Conservation (phyloP, 2,888 invertebrate genomes). For the Caenorhabditis panamensis region DNA sequence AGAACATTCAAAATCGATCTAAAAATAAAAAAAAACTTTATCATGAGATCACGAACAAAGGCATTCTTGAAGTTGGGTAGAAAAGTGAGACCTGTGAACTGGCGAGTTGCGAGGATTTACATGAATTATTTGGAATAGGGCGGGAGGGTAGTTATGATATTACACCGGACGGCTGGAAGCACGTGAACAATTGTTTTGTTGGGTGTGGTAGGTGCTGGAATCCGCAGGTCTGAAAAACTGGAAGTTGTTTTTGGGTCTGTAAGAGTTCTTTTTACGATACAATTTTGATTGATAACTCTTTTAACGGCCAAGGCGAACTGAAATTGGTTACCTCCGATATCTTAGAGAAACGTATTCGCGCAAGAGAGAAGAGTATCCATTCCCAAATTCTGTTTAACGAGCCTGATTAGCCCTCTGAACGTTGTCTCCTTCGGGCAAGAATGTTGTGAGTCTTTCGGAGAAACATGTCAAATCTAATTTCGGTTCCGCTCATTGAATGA, state of each 20-base stretch:
- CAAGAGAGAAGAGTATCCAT: not conserved
- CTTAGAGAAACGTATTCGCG: too few species aligned
- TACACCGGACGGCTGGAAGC: constrained; percentile 24
- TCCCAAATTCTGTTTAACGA: constrained; percentile 5
- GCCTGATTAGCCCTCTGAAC: constrained; percentile 40
- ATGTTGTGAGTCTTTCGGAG: constrained; percentile 5
- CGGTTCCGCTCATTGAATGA: constrained; percentile 33
- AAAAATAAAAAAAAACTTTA: not conserved
- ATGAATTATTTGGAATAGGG: constrained; percentile 46
- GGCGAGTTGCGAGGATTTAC: constrained; percentile 39
- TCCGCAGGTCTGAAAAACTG: constrained; percentile 20
- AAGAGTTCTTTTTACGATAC: too few species aligned
- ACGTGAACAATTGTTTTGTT: constrained; percentile 43
- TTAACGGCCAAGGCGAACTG: too few species aligned
- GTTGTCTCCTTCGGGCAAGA: not conserved
- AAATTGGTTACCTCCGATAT: too few species aligned
- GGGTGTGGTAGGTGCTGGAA: constrained; percentile 13
- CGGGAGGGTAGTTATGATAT: constrained; percentile 16
- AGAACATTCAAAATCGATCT: not conserved
- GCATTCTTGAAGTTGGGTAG: not conserved
- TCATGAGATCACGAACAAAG: not conserved
- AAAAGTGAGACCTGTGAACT: not conserved
- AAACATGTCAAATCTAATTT: constrained; percentile 46
- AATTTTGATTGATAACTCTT: too few species aligned
- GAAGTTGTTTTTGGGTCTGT: too few species aligned